Evolutionary conservation across 2,888 invertebrate genomes (phyloP).

Genomic region (Chromoteleia sp.): DNA sequence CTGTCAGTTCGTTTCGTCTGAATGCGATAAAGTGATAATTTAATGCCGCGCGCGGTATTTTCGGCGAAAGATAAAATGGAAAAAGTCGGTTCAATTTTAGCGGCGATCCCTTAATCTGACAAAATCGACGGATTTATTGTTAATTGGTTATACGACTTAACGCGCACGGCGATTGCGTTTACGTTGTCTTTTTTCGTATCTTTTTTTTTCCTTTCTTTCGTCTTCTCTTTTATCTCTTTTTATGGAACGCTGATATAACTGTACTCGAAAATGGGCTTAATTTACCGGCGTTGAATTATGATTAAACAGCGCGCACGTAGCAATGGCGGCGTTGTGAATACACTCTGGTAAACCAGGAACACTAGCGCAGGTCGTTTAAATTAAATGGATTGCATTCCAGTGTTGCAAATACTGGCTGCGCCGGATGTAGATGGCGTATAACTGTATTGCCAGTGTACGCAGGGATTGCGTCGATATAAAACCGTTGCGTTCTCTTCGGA

Average conservation of each 20-base stretch:
- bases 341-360: conserved; percentile 72
- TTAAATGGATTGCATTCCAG: conserved; percentile 77
- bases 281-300: conserved; percentile 76
- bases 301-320: conserved; percentile 75
- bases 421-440: conserved; percentile 68
- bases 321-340: conserved; percentile 55
- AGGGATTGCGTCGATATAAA: conserved; percentile 65
- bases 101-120: conserved; percentile 43
- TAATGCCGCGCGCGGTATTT: conserved; percentile 41
- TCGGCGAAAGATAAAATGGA: conserved; percentile 33
- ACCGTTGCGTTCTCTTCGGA: conserved; percentile 49
- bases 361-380: conserved; percentile 74
- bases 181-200: background rate
- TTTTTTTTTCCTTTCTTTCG: background rate
- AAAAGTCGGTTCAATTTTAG: conserved; percentile 39
- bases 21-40: conserved; percentile 25
- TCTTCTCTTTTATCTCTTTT: conserved; percentile 15
- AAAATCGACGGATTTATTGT: conserved; percentile 76
- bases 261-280: conserved; percentile 74
- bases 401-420: conserved; percentile 70
- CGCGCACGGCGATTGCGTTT: conserved; percentile 11
- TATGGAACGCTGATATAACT: conserved; percentile 17
- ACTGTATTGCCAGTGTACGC: conserved; percentile 22
- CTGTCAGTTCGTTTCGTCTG: background rate
- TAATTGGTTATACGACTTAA: conserved; percentile 73